These are phyloP conservation scores for Salmo trutta DNA, from an alignment of 2,797 vertebrate species.

Conservation along the genomic window DNA sequence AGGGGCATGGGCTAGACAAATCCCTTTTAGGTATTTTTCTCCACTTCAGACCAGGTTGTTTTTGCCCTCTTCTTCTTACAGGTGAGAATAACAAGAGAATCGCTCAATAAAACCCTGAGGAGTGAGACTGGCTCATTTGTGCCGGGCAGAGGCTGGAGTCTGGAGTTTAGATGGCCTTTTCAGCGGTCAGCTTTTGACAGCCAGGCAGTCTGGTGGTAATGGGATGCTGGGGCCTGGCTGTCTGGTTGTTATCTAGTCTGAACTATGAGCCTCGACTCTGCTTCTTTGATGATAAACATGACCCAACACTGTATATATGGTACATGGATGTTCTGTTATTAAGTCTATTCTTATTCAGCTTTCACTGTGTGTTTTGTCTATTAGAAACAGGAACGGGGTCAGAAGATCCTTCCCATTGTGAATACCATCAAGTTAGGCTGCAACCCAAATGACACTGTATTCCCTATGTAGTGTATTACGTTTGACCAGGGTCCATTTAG, in stretches of 20 bases:
- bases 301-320: background rate
- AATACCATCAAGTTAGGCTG: slow-evolving; percentile 4
- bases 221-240: slow-evolving; percentile 10
- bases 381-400: slow-evolving; percentile 7
- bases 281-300: slow-evolving; percentile 12
- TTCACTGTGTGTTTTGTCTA: no score
- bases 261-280: slow-evolving; percentile 11
- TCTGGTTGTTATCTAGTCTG: slow-evolving; percentile 32
- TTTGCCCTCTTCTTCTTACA: slow-evolving; percentile 9
- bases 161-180: slow-evolving; percentile 20
- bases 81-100: slow-evolving; percentile 5
- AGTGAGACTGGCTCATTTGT: background rate
- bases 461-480: background rate
- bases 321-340: no score
- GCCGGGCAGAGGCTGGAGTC: background rate
- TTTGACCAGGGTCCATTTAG: background rate
- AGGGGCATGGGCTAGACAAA: background rate
- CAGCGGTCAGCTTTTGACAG: slow-evolving; percentile 17
- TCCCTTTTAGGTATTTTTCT: background rate
- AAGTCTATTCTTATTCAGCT: background rate
- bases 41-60: slow-evolving; percentile 11
- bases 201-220: slow-evolving; percentile 25
- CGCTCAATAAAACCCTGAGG: background rate
- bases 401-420: slow-evolving; percentile 15
- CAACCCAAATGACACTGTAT: background rate